Evolutionary conservation across 2,113 vertebrate species (phyloP), one percentile per base, ranked within the genome.

Genomic region (Lepidothrix coronata): DNA sequence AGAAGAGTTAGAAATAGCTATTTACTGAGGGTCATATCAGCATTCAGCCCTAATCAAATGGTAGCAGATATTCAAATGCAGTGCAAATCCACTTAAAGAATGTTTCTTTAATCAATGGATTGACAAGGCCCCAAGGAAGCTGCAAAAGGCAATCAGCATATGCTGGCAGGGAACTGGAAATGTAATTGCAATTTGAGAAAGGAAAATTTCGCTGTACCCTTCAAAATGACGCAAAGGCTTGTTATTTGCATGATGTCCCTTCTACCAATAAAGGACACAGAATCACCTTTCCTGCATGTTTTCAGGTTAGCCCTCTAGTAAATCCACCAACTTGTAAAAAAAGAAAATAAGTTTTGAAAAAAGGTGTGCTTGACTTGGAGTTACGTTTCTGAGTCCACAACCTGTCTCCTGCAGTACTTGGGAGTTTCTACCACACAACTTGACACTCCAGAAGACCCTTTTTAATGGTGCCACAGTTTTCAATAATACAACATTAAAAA

Each of bases 71-170:
- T 92, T 95, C 75, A 84, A 91, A 95, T 30, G 46, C 44, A 51
- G 59, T 57, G 63, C 55, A 95, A 95, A 93, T 84, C 88, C 92
- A 96, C 88, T 95, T 88, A 70, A 89, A 74, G 35, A 74, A 89
- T 83, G 65, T 94, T 91, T 90, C 67, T 86, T 80, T 91, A 96
- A 96, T 95, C 94, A 96, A 91, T 95, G 51, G 79, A 88, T 88
- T 94, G 95, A 91, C 85, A 93, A 88, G 79, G 88, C 82, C 91
- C 77, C 57, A 77, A 93, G 85, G 85, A 96, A 91, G 71, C 85
- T 79, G 74, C 71, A 85, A 41, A 93, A 96, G 85, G 82, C 90
- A 96, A 97, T 96, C 94, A 94, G 95, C 46, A 76, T 35, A 39
- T n/a, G 91, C 91, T 93, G 43, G 82, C 78, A 88, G 90, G 91